A percentile compares a stretch with the other conserved stretches of the same genome.
These are phyloP conservation scores for Istiophorus platypterus DNA, from an alignment of 2,113 vertebrate species.

Conservation along the genomic window DNA sequence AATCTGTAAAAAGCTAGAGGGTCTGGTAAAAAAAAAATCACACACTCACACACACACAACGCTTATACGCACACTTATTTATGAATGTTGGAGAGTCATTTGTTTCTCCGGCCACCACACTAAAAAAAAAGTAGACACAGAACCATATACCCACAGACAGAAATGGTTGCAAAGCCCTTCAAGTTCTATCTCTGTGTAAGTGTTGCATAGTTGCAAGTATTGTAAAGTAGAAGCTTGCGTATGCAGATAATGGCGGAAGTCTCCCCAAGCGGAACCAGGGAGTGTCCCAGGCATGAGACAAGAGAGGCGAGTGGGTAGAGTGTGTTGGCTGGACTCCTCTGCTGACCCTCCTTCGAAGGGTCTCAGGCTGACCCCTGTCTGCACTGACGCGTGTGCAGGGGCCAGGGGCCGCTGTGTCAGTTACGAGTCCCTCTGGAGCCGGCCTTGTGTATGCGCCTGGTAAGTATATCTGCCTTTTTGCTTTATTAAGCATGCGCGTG, in stretches of 20 bases:
- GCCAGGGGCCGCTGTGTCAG: constrained; percentile 72
- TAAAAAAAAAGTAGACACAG: background rate
- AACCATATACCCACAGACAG: background rate
- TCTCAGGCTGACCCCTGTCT: constrained; percentile 58
- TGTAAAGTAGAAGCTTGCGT: background rate
- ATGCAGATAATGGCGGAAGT: background rate
- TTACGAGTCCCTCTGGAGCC: constrained; percentile 64
- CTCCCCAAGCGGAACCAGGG: constrained; percentile 18
- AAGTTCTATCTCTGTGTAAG: background rate
- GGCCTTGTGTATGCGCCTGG: constrained; percentile 29
- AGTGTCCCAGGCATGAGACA: constrained; percentile 8
- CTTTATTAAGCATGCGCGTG: constrained; percentile 16
- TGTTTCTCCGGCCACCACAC: background rate
- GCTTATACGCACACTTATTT: constrained; percentile 13
- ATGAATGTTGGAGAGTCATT: constrained; percentile 12
- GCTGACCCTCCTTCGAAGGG: constrained; percentile 59
- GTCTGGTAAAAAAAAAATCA: constrained; percentile 52
- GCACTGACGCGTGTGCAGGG: constrained; percentile 71
- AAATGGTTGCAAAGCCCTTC: background rate
- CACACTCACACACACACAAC: constrained; percentile 6
- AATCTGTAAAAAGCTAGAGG: constrained; percentile 57
- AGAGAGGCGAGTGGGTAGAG: constrained; percentile 17
- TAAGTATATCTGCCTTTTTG: constrained; percentile 39
- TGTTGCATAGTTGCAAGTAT: constrained; percentile 2
- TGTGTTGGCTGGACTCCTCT: constrained; percentile 38